A percentile compares a stretch with the other conserved stretches of the same genome.
These are phyloP conservation scores for Machaerirhynchus nigripectus DNA, from an alignment of 2,113 vertebrate genomes.

Conservation along the genomic window DNA sequence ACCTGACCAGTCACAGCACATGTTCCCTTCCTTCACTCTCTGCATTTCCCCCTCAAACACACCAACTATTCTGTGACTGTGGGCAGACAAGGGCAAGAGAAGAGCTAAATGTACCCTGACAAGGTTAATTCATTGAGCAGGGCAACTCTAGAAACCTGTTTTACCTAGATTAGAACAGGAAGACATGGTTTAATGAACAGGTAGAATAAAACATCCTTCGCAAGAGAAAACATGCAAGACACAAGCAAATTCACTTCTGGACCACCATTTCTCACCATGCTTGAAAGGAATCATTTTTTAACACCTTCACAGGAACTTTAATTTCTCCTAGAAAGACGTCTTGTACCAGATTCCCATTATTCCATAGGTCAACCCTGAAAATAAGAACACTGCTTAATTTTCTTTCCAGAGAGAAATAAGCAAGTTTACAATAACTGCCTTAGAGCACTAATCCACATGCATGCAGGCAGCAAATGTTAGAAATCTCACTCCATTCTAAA, in stretches of 20 bases:
- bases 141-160: not conserved
- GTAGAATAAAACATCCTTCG: not conserved
- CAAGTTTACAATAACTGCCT: not conserved
- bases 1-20: not conserved
- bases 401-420: not conserved
- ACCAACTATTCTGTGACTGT: not conserved
- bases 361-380: constrained; percentile 93
- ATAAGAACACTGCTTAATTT: constrained; percentile 22
- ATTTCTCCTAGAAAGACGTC: constrained; percentile 95
- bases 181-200: not conserved
- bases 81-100: not conserved
- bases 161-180: not conserved
- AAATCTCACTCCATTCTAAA: constrained; percentile 49
- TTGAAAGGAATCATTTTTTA: constrained; percentile 84
- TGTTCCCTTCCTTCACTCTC: not conserved
- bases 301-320: constrained; percentile 89
- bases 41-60: rapidly evolving
- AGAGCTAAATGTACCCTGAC: not conserved
- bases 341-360: constrained; percentile 94
- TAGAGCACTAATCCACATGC: constrained; percentile 70
- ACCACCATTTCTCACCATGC: constrained; percentile 84
- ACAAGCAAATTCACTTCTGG: not conserved
- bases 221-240: not conserved
- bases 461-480: constrained; percentile 68
- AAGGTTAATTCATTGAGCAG: not conserved